Base-by-base conservation (phyloP, 2,113 vertebrate species). In the Periophthalmus modestus region DNA sequence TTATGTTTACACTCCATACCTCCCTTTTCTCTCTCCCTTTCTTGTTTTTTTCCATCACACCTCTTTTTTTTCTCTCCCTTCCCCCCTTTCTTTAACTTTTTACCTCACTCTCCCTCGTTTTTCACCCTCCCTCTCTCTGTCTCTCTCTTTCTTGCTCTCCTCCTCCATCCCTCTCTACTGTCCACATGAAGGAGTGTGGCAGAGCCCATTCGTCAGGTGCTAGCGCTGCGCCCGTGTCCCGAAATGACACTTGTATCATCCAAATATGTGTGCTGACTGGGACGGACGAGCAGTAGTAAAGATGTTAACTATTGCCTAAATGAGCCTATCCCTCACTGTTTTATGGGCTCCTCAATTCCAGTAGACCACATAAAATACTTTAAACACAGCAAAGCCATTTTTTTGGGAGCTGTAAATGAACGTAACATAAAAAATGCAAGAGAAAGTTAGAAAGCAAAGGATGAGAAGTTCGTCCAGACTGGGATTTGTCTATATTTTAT, bases 221-320 rank as follows among this genome's bases (percentile, higher is more conserved):
- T 58, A 71, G 39, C 4, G 54, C 69, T 65, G 77, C 80, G 55
- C 68, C 76, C 63, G 48, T 4, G 69, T 84, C 83, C 79, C 46
- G 61, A 80, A 36, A 7, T 39, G 67, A 69, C 77, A 62, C 85
- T 66, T 3, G 50, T 61, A 76, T 75, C 71, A 19, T 67, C 58
- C 52, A 52, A 50, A 68, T 70, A 68, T 72, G 67, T 54, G 69
- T 66, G 72, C 74, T 50, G 61, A 72, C 67, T 61, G 59, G 71
- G 86, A 86, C 76, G 78, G 76, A 87, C 79, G 82, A 63, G 68
- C 54, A 71, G 69, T 78, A 80, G 79, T 85, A 82, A 86, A 88
- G 73, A 86, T 75, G 75, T 84, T 83, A 85, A 87, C 77, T 80
- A 70, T 68, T 52, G 78, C 68, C 77, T 82, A 77, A 89, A 90